Conservation (phyloP, 2,113 vertebrate genomes). For the Callipepla squamata region DNA sequence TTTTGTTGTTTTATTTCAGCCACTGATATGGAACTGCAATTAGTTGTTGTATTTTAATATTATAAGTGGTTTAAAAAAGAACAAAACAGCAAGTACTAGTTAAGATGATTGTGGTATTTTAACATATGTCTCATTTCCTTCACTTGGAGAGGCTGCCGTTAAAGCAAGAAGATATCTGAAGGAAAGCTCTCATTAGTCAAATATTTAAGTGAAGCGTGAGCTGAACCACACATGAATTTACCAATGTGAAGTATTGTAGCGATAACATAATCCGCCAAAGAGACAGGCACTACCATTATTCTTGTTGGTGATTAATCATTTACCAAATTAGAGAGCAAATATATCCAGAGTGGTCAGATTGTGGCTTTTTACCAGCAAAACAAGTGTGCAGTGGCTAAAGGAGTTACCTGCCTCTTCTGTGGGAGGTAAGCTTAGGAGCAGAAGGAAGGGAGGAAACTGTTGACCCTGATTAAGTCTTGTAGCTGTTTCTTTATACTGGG, state of each 20-base stretch:
- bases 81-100: neutral
- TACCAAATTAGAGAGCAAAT: neutral
- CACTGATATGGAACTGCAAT: neutral
- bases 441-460: neutral
- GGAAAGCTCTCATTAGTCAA: slow-evolving; percentile 3
- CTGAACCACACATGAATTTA: slow-evolving; percentile 3
- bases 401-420: neutral
- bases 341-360: neutral
- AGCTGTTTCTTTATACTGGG: neutral
- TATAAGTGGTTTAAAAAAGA: neutral
- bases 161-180: neutral
- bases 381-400: neutral
- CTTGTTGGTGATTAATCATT: slow-evolving; percentile 27
- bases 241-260: neutral
- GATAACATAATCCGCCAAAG: slow-evolving; percentile 24
- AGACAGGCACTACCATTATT: neutral
- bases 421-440: neutral
- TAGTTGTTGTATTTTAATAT: neutral
- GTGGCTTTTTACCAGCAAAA: neutral
- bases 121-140: neutral
- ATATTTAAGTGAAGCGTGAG: slow-evolving; percentile 32
- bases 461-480: neutral
- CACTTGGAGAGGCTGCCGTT: neutral
- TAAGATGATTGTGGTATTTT: neutral
- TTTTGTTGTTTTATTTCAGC: neutral